Evolutionary conservation across 1,140 invertebrate species (phyloP), one percentile per base, ranked within the genome.

Genomic region (Ceratina australensis): DNA sequence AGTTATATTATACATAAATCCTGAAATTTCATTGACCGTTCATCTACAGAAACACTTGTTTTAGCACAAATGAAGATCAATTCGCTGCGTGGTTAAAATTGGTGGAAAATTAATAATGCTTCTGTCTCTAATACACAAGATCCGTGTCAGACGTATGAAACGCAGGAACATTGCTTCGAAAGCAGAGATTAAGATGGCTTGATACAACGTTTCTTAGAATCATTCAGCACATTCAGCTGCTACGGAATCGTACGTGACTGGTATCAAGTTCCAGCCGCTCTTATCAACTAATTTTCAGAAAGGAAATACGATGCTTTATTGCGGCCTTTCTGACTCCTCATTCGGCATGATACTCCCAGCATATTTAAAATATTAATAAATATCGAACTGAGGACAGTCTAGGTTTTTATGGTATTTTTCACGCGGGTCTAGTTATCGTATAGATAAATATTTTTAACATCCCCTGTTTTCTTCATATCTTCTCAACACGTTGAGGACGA

Each of bases 171-270:
- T 22, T 26, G 42, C 42, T 42, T 52, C 15, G 7, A 50, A 57
- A 63, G 57, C 28, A 26, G 20, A 24, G 20, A 24, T 22, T 65
- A 68, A 57, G 50, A 56, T 82, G 64, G 54, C 66, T 63, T 81
- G 83, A 82, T 78, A 84, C 42, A 20, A 65, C 60, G 60, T 86
- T 77, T 86, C 84, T 78, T 54, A 80, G 85, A 87, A 87, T n/a
- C 67, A 69, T 69, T 57, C 68, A 66, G 71, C 69, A 33, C 72
- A 33, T 64, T 68, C 60, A 76, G 74, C 59, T 79, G 49, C 24
- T 24, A 47, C 42, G 59, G 22, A 49, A 78, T 47, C 50, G 61
- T 87, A 85, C 82, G 82, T 84, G 84, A 83, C 69, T 80, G 52
- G 56, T 61, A 78, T 79, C 65, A 72, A 64, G 78, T 85, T 86